These are phyloP conservation scores for Poeciliopsis turrubarensis DNA, from an alignment of 2,113 vertebrate genomes.

Conservation along the genomic window DNA sequence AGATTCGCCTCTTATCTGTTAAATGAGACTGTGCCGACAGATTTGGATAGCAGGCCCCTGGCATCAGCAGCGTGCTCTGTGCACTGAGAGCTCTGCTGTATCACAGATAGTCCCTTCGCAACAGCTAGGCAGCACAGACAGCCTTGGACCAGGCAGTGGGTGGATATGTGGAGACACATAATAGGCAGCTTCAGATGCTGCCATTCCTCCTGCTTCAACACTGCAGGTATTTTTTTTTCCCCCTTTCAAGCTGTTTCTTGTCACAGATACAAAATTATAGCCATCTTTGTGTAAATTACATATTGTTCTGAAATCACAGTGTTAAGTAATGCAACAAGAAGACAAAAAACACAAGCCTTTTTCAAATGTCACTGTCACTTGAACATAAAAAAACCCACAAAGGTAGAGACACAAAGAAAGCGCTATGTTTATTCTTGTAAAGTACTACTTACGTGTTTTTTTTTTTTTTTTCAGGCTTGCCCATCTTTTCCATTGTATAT, in stretches of 20 bases:
- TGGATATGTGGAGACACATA: slow-evolving; percentile 57
- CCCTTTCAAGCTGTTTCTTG: slow-evolving; percentile 10
- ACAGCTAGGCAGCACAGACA: slow-evolving; percentile 58
- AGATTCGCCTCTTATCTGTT: slow-evolving; percentile 78
- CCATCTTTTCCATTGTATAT: background rate
- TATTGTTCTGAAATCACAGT: background rate
- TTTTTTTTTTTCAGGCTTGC: background rate
- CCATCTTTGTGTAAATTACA: background rate
- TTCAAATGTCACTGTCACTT: background rate
- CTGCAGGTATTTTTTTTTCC: slow-evolving; percentile 12
- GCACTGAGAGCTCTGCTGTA: slow-evolving; percentile 54
- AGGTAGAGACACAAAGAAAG: background rate
- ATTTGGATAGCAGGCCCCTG: slow-evolving; percentile 74
- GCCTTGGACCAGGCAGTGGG: slow-evolving; percentile 69
- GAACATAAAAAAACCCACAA: background rate
- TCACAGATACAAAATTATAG: slow-evolving; percentile 17
- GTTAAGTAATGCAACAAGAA: background rate
- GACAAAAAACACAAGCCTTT: background rate
- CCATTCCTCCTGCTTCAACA: slow-evolving; percentile 39
- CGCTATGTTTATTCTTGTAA: background rate
- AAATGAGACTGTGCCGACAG: slow-evolving; percentile 77
- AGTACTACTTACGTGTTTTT: background rate
- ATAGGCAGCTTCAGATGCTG: slow-evolving; percentile 55
- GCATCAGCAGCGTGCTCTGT: slow-evolving; percentile 51
- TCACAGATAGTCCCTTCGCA: slow-evolving; percentile 58